Evolutionary conservation across 2,113 vertebrate genomes (phyloP), one percentile per base, ranked within the genome.

Genomic region (Ovis aries): DNA sequence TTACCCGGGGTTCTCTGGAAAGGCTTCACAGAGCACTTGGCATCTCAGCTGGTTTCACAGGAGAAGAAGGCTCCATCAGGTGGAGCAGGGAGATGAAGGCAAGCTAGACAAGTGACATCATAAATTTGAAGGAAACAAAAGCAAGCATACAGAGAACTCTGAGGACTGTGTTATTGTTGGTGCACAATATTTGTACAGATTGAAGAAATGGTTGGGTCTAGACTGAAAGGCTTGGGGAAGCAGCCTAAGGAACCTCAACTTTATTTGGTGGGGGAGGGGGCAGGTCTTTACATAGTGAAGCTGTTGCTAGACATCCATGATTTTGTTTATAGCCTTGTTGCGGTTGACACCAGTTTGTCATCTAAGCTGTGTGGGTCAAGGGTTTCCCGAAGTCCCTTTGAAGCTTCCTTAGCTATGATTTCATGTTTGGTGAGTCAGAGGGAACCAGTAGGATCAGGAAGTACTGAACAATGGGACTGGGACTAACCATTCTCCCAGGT

Each of bases 341-440:
- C 33, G 2, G n/a, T 67, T 78, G 64, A 95, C 62, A 94, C 33
- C 64, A 88, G 78, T 91, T 93, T 81, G 55, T 95, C 85, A 71
- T 71, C 95, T 88, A 94, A 82, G 40, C 60, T 87, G 74, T 88
- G 80, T 96, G 60, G 95, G 93, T 97, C 77, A 90, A 92, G 23
- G 89, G 80, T 64, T 95, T 92, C 88, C 82, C 94, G 17, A 25
- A 29, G 78, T 80, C 67, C 83, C 92, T 97, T 97, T 97, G 97
- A 96, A 96, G 87, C 81, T 92, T 97, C 91, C 97, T 96, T 83
- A 97, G 95, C 93, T 96, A 92, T 97, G 97, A 98, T 93, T 97
- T 98, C 98, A 98, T 96, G 90, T 74, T 96, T 59, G 45, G 84
- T 98, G 98, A 97, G 93, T 98, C 97, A 98, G 82, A 91, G 53